Conservation (phyloP, 1,140 invertebrate genomes). For the Zaprionus ornatus region DNA sequence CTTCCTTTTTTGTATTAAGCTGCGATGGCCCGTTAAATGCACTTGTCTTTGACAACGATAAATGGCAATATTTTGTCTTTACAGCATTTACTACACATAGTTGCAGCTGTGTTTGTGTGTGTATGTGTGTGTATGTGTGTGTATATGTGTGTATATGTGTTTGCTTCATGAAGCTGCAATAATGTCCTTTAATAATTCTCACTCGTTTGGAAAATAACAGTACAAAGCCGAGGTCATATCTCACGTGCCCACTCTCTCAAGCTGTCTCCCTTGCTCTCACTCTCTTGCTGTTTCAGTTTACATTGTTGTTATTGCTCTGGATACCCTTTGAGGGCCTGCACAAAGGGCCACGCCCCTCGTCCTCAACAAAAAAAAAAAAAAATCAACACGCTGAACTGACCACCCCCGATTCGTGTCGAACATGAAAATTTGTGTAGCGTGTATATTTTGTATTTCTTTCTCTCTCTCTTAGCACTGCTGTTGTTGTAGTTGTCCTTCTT, state of each 20-base stretch:
- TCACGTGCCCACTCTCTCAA: conserved; percentile 19
- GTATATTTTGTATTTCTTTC: conserved; percentile 20
- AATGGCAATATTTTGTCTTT: conserved; percentile 49
- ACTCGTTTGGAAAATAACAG: conserved; percentile 80
- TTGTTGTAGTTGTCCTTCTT: conserved; percentile 10
- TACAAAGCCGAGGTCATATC: conserved; percentile 68
- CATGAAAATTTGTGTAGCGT: conserved; percentile 76
- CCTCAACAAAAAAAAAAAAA: no score
- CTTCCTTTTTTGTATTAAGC: not conserved
- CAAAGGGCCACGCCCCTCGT: not conserved
- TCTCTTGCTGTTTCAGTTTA: not conserved
- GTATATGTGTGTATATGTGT: conserved; percentile 30
- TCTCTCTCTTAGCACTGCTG: not conserved
- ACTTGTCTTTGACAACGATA: conserved; percentile 62
- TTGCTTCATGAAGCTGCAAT: conserved; percentile 77
- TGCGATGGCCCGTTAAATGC: conserved; percentile 47
- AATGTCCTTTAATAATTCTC: conserved; percentile 81
- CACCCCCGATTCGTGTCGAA: conserved; percentile 67
- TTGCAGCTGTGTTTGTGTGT: not conserved
- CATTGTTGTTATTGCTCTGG: conserved; percentile 19
- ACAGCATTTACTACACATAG: not conserved
- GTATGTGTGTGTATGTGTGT: not conserved
- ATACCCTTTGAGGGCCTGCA: conserved; percentile 15
- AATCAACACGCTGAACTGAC: conserved; percentile 16
- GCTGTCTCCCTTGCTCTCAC: not conserved